Percentiles rank a stretch among this genome's conserved stretches.
phyloP scores from a whole-genome alignment of 2,888 invertebrate species.

The Harpalus rubripes region DNA sequence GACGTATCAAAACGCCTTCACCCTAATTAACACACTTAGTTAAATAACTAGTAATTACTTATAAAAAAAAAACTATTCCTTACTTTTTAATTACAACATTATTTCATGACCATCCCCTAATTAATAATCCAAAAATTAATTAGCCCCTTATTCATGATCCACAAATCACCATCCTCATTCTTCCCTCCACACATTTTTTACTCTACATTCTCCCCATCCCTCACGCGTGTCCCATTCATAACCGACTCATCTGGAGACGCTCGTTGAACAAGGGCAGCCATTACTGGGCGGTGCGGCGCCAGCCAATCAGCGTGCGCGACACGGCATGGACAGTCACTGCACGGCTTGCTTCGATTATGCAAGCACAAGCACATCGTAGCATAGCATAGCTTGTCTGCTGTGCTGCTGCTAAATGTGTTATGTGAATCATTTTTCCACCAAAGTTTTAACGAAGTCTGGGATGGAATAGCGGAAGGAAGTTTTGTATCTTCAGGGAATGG shows the following conservation, averaged over 20 bases:
- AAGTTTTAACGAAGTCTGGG: conserved; percentile 51
- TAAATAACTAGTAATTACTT: no score
- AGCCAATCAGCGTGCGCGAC: conserved; percentile 71
- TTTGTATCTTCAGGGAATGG: conserved; percentile 42
- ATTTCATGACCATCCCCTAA: background rate
- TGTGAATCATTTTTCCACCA: conserved; percentile 53
- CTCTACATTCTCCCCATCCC: background rate
- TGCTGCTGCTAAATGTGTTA: conserved; percentile 35
- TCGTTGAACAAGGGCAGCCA: conserved; percentile 71
- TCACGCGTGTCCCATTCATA: conserved; percentile 50
- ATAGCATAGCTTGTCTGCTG: no score
- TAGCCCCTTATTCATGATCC: background rate
- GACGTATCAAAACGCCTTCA: no score
- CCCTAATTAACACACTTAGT: no score
- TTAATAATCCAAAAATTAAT: conserved; percentile 36
- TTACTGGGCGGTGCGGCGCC: conserved; percentile 73
- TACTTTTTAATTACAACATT: background rate
- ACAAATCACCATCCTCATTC: background rate
- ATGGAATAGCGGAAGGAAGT: conserved; percentile 19
- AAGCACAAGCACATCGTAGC: background rate
- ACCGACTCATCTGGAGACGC: conserved; percentile 57
- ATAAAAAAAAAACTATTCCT: no score
- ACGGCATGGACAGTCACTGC: conserved; percentile 25
- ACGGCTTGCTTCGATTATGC: conserved; percentile 29
- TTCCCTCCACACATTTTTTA: background rate